These are phyloP conservation scores for Apodemia zela DNA, from an alignment of 2,888 invertebrate species.

Conservation along the genomic window DNA sequence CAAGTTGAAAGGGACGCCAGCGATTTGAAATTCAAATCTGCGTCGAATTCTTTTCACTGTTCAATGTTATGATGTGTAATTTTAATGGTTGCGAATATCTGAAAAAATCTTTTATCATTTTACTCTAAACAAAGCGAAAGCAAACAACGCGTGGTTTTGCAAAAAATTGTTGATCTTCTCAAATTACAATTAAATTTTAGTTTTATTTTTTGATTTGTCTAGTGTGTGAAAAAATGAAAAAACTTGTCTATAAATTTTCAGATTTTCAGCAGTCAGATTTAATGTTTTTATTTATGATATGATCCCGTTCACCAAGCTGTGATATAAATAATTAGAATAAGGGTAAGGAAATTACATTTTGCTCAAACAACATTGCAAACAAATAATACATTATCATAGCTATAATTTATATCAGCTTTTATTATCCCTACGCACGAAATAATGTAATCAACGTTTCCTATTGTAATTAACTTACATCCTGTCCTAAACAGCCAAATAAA, in stretches of 20 bases:
- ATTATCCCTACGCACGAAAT: conserved; percentile 11
- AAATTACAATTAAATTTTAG: too few relatives aligned
- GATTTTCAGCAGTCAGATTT: too few relatives aligned
- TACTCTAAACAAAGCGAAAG: neutral
- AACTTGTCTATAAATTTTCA: too few relatives aligned
- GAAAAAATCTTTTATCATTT: neutral
- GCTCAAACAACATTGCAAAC: neutral
- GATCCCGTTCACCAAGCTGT: too few relatives aligned
- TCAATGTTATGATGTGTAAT: neutral
- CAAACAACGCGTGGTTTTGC: too few relatives aligned
- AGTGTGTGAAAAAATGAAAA: too few relatives aligned
- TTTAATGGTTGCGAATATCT: conserved; percentile 2
- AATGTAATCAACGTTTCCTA: conserved; percentile 14
- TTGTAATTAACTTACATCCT: conserved; percentile 13
- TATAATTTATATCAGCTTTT: conserved; percentile 10
- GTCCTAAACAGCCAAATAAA: conserved; percentile 12
- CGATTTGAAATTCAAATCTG: conserved; percentile 7
- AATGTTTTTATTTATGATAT: too few relatives aligned
- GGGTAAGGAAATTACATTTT: conserved; percentile 1
- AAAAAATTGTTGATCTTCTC: too few relatives aligned
- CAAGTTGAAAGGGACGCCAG: conserved; percentile 14
- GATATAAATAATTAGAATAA: neutral
- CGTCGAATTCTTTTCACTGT: neutral
- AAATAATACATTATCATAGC: neutral
- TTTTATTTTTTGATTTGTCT: too few relatives aligned